Base-by-base conservation (phyloP, 2,888 invertebrate genomes). In the Arrhopalites spinosus region DNA sequence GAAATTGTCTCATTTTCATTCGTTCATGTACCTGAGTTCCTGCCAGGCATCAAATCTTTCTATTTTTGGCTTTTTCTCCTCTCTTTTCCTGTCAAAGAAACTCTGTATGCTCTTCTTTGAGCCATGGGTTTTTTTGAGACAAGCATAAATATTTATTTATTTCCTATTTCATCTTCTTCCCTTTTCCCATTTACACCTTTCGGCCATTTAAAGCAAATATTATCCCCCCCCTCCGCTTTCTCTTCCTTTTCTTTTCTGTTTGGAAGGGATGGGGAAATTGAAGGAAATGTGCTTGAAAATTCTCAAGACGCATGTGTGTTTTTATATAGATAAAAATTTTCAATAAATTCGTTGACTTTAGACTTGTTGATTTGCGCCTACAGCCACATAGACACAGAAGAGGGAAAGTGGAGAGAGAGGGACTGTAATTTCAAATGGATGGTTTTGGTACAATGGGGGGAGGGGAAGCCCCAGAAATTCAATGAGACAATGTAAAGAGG, bases 1-100 rank as follows among this genome's bases (percentile, higher is more conserved):
- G 68, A 68, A 67, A 70, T 53, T 70, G 69, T 53, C 59, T 70
- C 59, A 71, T 71, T 71, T 71, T 59, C 56, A 71, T 71, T 56
- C 71, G 43, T 70, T 59, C 59, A 71, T 43, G 71, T 71, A 71
- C 71, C 71, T 71, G 71, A 61, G 71, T 56, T 61, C 50, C 68
- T 70, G 27, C 29, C 36, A 59, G 56, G 71, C 36, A 43, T 71
- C 59, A 59, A 71, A 71, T 71, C 59, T 71, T n/a, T n/a, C n/a
- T n/a, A n/a, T n/a, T n/a, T n/a, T n/a, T n/a, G n/a, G n/a, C 71
- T 59, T 59, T 30, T 43, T 66, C 66, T 11, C 15, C 66, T 45
- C 61, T 11, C 61, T n/a, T 20, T 61, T 25, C 25, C 63, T 29
- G 17, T 29, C 63, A 2, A 53, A 20, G n/a, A n/a, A 53, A 5